Percentiles rank a stretch among this genome's conserved stretches.
Evolutionary conservation across 2,113 vertebrate species (phyloP).

Genomic region (Pungitius pungitius): DNA sequence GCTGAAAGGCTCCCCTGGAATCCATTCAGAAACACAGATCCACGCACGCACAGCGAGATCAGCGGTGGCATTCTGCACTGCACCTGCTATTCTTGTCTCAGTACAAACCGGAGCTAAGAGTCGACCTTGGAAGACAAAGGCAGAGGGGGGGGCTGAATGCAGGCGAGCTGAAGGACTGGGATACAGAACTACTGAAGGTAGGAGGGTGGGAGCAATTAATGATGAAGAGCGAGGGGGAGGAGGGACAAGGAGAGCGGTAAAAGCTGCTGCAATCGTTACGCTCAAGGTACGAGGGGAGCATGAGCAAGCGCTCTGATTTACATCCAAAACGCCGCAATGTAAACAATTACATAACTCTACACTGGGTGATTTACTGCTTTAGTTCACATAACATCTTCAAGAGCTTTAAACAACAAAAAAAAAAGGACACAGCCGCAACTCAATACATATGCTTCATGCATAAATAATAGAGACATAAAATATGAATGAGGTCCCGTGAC

Average conservation of each 20-base stretch:
- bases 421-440: neutral
- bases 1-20: conserved; percentile 54
- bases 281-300: conserved; percentile 60
- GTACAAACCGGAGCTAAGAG: conserved; percentile 40
- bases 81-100: conserved; percentile 69
- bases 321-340: conserved; percentile 31
- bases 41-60: conserved; percentile 16
- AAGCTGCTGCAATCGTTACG: conserved; percentile 54
- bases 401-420: neutral
- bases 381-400: neutral
- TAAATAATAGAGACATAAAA: conserved; percentile 8
- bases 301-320: conserved; percentile 38
- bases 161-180: conserved; percentile 29
- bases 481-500: conserved; percentile 20
- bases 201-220: conserved; percentile 14
- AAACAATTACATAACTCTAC: conserved; percentile 37
- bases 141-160: conserved; percentile 13
- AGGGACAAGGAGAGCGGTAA: neutral
- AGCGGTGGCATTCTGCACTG: conserved; percentile 61
- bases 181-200: conserved; percentile 31
- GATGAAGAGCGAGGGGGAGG: conserved; percentile 16
- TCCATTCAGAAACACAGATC: conserved; percentile 29
- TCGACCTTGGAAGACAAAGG: conserved; percentile 66
- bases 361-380: neutral
- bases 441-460: conserved; percentile 24